Conservation (phyloP, 2,113 vertebrate species). For the Oceanodroma tethys region DNA sequence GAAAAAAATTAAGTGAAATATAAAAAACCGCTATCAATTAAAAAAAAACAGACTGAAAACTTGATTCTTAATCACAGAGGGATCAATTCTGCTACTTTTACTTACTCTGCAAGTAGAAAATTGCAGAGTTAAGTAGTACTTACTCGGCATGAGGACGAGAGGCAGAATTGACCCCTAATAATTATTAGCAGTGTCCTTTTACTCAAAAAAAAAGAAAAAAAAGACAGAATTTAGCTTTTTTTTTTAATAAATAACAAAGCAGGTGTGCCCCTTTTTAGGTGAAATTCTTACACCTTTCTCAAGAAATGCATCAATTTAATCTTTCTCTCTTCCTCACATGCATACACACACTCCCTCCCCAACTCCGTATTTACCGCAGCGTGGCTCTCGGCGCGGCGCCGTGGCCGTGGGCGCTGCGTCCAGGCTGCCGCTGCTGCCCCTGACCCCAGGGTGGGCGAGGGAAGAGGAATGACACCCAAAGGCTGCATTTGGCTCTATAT, state of each 20-base stretch:
- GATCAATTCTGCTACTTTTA: slow-evolving; percentile 48
- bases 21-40: slow-evolving; percentile 92
- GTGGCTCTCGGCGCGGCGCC: slow-evolving; percentile 37
- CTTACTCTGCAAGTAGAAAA: slow-evolving; percentile 35
- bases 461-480: slow-evolving; percentile 10
- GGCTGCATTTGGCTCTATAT: slow-evolving; percentile 62
- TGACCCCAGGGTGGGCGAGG: slow-evolving; percentile 29
- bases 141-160: slow-evolving; percentile 2
- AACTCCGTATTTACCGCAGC: background rate
- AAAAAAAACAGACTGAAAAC: slow-evolving; percentile 83
- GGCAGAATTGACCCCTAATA: slow-evolving; percentile 60
- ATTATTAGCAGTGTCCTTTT: slow-evolving; percentile 77
- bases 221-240: slow-evolving; percentile 75
- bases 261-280: slow-evolving; percentile 80
- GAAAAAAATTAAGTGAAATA: slow-evolving; percentile 88
- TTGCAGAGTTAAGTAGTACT: slow-evolving; percentile 14
- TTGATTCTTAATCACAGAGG: slow-evolving; percentile 70
- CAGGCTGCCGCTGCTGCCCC: slow-evolving; percentile 12
- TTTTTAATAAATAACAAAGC: slow-evolving; percentile 81
- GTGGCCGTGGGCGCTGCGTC: slow-evolving; percentile 36
- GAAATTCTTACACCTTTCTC: slow-evolving; percentile 83
- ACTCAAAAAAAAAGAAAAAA: slow-evolving; percentile 40
- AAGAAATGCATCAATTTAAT: slow-evolving; percentile 80
- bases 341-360: slow-evolving; percentile 46
- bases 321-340: slow-evolving; percentile 46